Percentiles rank a stretch among this genome's conserved stretches.
These are phyloP conservation scores for Busseola fusca DNA, from an alignment of 2,888 invertebrate genomes.

Conservation along the genomic window DNA sequence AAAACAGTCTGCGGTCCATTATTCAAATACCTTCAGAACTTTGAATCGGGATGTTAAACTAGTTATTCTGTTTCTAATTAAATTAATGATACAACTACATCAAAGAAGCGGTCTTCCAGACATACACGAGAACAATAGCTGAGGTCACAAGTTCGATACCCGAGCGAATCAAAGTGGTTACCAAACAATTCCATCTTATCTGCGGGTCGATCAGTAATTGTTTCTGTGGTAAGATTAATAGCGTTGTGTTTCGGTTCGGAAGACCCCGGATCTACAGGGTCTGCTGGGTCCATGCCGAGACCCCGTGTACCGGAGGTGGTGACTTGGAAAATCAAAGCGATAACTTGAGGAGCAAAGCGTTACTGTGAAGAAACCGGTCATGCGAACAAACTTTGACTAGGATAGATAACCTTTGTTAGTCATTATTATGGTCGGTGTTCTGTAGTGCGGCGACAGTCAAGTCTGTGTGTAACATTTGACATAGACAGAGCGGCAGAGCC, in stretches of 20 bases:
- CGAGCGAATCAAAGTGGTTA: slow-evolving; percentile 43
- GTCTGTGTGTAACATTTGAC: neutral
- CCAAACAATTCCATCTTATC: slow-evolving; percentile 43
- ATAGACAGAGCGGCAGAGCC: no score
- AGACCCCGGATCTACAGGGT: neutral
- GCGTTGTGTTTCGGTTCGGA: slow-evolving; percentile 38
- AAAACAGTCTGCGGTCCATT: neutral
- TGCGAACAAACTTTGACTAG: slow-evolving; percentile 22
- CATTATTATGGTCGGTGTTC: neutral
- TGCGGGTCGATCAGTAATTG: slow-evolving; percentile 41
- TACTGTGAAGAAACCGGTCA: slow-evolving; percentile 30
- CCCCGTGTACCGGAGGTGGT: slow-evolving; percentile 39
- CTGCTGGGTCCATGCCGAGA: neutral
- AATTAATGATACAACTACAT: slow-evolving; percentile 4
- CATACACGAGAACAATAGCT: slow-evolving; percentile 26
- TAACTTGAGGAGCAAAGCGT: slow-evolving; percentile 21
- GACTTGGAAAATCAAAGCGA: slow-evolving; percentile 59
- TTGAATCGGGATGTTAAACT: neutral
- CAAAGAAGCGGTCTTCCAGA: slow-evolving; percentile 17
- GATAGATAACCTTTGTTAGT: neutral
- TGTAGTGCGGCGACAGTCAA: neutral
- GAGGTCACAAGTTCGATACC: slow-evolving; percentile 38
- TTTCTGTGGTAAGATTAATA: slow-evolving; percentile 45
- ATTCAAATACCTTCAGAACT: neutral
- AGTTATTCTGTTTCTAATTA: neutral